Base-by-base conservation (phyloP, 2,113 vertebrate genomes). In the Leuciscus idus region DNA sequence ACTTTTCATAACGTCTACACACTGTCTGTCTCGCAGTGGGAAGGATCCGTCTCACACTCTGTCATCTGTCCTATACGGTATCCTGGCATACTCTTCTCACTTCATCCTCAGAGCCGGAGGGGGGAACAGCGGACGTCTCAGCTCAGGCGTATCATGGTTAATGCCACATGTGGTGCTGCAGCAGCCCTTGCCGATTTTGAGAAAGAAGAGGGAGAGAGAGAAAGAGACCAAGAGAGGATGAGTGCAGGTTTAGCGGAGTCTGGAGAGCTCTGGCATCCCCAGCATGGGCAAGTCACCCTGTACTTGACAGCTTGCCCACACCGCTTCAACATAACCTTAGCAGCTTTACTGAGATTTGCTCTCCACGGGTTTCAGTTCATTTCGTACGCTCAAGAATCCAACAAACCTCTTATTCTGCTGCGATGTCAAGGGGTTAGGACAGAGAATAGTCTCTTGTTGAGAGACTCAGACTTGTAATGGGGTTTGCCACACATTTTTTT, bases 61-160 rank as follows among this genome's bases (percentile, higher is more conserved):
- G 62, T 82, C 80, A 82, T 82, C 81, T 70, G 81, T 83, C 81
- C n/a, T 70, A 70, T 83, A 28, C 46, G 19, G 46, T 48, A 70
- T 68, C 64, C 64, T 83, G 81, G 64, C 81, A 70, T 10, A 48
- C 62, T 33, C 28, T 83, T 70, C 46, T 52, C 62, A 83, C 81
- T 70, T 64, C 64, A 70, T 83, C 46, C 79, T 66, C 28, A 52
- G 26, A 83, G 81, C 81, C 64, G 28, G 79, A 83, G 81, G 46
- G 62, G n/a, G 64, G 81, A 50, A 83, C 62, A 82, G 80, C 43
- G 80, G 62, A 82, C 19, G 8, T 82, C 64, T 70, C 81, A 83
- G 61, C 64, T 83, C 23, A 55, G 64, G 46, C 62, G 64, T 70
- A 70, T 83, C 81, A 50, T 70, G 48, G 62, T 83, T 52, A 50